Conservation (phyloP, 2,113 vertebrate genomes). For the Gobiocypris rarus region DNA sequence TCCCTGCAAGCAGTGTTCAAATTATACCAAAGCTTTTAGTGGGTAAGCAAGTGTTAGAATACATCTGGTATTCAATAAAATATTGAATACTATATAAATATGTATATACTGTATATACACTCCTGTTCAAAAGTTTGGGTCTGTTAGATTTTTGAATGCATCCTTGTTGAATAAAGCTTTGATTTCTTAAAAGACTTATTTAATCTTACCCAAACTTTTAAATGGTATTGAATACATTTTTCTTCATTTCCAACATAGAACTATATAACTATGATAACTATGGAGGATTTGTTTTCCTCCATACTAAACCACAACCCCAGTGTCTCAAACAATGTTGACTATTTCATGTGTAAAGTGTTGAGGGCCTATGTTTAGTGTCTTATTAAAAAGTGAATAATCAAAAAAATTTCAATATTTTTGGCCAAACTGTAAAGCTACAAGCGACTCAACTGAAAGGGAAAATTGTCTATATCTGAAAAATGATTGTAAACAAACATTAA, state of each 20-base stretch:
- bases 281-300: not conserved
- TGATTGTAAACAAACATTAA: constrained; percentile 33
- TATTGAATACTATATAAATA: not conserved
- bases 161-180: not conserved
- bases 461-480: constrained; percentile 10
- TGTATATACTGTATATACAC: not conserved
- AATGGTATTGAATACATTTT: not conserved
- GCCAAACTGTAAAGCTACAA: not conserved
- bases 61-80: not conserved
- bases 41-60: not conserved
- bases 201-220: not conserved
- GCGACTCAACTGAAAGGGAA: not conserved
- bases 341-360: not conserved
- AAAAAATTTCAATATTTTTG: not conserved
- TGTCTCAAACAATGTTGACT: not conserved
- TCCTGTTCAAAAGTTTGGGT: not conserved
- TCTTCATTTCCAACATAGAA: not conserved
- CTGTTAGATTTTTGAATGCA: not conserved
- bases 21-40: not conserved
- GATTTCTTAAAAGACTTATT: not conserved
- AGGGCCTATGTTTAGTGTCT: not conserved
- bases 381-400: not conserved
- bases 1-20: not conserved
- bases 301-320: not conserved
- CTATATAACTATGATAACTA: not conserved